Base-by-base conservation (phyloP, 2,888 invertebrate genomes). In the Leistus spinibarbis region DNA sequence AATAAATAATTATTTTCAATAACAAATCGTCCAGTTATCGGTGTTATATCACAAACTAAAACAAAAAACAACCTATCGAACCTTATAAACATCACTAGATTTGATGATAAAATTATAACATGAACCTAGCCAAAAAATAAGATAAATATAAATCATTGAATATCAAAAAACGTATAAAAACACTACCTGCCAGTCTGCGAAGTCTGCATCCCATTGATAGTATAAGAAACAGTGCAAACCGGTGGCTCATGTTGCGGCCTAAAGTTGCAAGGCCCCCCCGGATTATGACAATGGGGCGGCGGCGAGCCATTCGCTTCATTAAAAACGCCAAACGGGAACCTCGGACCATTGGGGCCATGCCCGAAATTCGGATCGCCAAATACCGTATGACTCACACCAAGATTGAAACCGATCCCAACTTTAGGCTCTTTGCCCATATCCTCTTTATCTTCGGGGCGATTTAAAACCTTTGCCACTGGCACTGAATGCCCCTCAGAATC, bases 351-450 rank as follows among this genome's bases (percentile, higher is more conserved):
- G 5, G 70, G 70, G 9, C 69, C 76, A 27, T 70, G 70, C 4
- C 70, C 76, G 17, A 70, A 66, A 66, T 64, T 70, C 13, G 76
- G 70, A 64, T 70, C 69, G 40, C 69, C 70, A 54, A 76, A 76
- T 17, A 70, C 65, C 5, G 63, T 54, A 54, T 69, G 76, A 16
- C 70, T 24, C 19, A 76, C 57, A 40, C 70, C 62, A 10, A 17
- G 16, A 54, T 60, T 56, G 54, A 16, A 1, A 7, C 63, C 63
- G 10, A 64, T 53, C 16, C 22, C 62, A 54, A 69, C 17, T 23
- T 67, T 57, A 10, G 63, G 57, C 40, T 22, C 69, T 13, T 22
- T 19, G 0, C 60, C 22, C 1, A 17, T 19, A 22, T 22, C 19
- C 1, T 13, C 19, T 19, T 10, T 19, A 20, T 20, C 67, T 19